These are phyloP conservation scores for Hylaeus anthracinus DNA, from an alignment of 1,140 invertebrate genomes.

Conservation along the genomic window DNA sequence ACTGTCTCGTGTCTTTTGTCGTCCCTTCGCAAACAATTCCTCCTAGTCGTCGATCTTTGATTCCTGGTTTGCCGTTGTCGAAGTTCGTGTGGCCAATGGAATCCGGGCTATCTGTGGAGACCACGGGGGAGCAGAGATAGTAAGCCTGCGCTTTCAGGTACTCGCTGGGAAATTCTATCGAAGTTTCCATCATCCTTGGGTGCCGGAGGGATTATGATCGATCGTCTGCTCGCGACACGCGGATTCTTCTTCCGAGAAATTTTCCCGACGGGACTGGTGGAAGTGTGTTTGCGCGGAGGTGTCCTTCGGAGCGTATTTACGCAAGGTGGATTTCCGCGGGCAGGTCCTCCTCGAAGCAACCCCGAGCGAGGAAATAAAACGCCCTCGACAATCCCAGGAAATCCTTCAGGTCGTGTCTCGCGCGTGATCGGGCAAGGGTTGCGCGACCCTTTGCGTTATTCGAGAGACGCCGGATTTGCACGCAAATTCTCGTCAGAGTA, in stretches of 20 bases:
- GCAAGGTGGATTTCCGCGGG: background rate
- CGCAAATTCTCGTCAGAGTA: too few relatives aligned
- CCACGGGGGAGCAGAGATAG: background rate
- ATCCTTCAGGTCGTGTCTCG: background rate
- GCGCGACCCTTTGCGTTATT: background rate
- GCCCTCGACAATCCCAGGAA: background rate
- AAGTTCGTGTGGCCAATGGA: slow-evolving; percentile 7
- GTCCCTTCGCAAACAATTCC: background rate
- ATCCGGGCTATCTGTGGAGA: slow-evolving; percentile 5
- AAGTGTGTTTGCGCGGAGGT: background rate
- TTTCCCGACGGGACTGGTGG: background rate
- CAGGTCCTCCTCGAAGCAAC: background rate
- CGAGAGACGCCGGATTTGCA: too few relatives aligned
- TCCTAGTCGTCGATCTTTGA: background rate
- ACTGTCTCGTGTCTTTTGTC: background rate
- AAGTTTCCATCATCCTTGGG: slow-evolving; percentile 2
- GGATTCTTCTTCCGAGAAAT: background rate
- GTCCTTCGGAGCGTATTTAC: slow-evolving; percentile 1
- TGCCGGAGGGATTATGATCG: slow-evolving; percentile 11
- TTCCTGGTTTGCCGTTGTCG: background rate
- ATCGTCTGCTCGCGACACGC: slow-evolving; percentile 6
- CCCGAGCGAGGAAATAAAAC: background rate
- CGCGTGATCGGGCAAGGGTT: too few relatives aligned
- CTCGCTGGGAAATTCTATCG: slow-evolving; percentile 17
- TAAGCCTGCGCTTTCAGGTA: background rate